Evolutionary conservation across 92 coral and sea anemone species (phyloP).

Genomic region (Isaurus tuberculatus): DNA sequence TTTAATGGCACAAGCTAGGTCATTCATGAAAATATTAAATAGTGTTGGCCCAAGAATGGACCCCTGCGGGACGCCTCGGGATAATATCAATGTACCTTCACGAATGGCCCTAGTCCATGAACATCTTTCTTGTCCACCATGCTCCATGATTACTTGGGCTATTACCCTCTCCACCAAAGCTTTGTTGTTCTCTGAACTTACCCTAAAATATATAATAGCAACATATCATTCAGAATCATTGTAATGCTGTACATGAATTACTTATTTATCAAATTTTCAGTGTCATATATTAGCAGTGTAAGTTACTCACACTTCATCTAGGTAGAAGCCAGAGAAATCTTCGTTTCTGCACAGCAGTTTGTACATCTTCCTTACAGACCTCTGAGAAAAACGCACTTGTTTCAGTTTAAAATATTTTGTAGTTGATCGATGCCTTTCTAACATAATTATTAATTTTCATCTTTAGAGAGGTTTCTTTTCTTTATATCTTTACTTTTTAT

Average conservation of each 20-base stretch:
- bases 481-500: background rate
- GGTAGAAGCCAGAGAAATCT: constrained; percentile 55
- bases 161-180: constrained; percentile 45
- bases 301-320: constrained; percentile 56
- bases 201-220: constrained; percentile 35
- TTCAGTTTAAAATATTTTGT: background rate
- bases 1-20: too few relatives aligned
- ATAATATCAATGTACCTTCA: constrained; percentile 55
- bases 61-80: too few relatives aligned
- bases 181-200: constrained; percentile 45
- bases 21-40: too few relatives aligned
- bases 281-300: background rate
- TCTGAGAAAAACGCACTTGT: constrained; percentile 38
- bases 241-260: too few relatives aligned
- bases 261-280: background rate
- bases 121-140: constrained; percentile 59
- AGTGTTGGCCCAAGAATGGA: too few relatives aligned
- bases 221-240: too few relatives aligned
- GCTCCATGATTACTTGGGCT: constrained; percentile 36
- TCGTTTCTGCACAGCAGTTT: constrained; percentile 43
- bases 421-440: background rate
- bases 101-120: constrained; percentile 56
- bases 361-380: constrained; percentile 52
- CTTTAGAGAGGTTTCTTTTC: background rate
- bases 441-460: background rate